phyloP scores from a whole-genome alignment of 2,888 invertebrate species.

The Caradrina kadenii region DNA sequence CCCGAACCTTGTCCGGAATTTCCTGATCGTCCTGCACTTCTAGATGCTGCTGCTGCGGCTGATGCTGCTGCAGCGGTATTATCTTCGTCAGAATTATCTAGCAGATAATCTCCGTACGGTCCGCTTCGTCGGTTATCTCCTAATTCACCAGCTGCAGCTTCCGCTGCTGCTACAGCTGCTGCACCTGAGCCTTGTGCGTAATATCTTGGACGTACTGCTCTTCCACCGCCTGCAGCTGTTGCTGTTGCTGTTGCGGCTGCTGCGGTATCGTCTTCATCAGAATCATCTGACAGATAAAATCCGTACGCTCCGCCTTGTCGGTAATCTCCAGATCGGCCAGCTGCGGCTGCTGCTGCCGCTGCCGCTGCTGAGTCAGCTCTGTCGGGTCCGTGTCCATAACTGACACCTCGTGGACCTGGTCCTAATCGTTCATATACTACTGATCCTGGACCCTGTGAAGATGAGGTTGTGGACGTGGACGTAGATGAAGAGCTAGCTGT shows the following conservation, averaged over 20 bases:
- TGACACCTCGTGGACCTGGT: too few species aligned
- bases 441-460: neutral
- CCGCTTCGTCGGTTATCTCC: neutral
- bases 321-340: neutral
- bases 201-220: neutral
- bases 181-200: too few species aligned
- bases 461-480: too few species aligned
- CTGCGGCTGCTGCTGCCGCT: constrained; percentile 19
- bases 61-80: constrained; percentile 19
- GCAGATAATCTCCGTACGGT: neutral
- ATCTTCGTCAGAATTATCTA: neutral
- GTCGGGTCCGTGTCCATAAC: too few species aligned
- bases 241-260: neutral
- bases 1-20: neutral
- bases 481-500: too few species aligned
- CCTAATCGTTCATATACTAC: too few species aligned
- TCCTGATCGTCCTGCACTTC: constrained; percentile 14
- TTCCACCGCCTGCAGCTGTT: constrained; percentile 3
- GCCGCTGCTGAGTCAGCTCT: neutral
- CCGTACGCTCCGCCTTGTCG: neutral
- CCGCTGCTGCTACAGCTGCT: constrained; percentile 17
- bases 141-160: neutral
- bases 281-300: neutral
- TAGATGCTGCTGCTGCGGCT: constrained; percentile 12
- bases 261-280: neutral